Evolutionary conservation across 1,140 invertebrate genomes (phyloP).

Genomic region (Musca domestica): DNA sequence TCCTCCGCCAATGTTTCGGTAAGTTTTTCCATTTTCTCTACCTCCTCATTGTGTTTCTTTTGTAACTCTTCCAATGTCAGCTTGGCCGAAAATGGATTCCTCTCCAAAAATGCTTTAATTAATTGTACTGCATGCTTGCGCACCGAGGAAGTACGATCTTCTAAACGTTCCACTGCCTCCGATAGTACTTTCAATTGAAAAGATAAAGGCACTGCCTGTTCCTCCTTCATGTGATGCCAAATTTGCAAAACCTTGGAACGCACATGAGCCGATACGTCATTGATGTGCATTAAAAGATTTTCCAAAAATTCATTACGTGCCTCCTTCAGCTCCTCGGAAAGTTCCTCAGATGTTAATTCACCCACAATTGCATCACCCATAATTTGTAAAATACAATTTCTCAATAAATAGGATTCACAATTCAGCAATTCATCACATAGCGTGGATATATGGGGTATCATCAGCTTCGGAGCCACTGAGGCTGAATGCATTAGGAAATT

Average conservation of each 20-base stretch:
- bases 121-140: conserved; percentile 76
- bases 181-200: conserved; percentile 65
- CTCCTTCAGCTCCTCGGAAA: conserved; percentile 65
- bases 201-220: conserved; percentile 70
- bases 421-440: conserved; percentile 45
- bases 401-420: conserved; percentile 69
- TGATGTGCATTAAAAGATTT: conserved; percentile 74
- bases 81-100: conserved; percentile 70
- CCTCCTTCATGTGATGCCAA: conserved; percentile 70
- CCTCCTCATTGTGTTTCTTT: conserved; percentile 59
- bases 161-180: conserved; percentile 65
- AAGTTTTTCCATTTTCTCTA: conserved; percentile 60
- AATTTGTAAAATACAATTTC: conserved; percentile 77
- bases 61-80: conserved; percentile 62
- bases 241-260: conserved; percentile 76
- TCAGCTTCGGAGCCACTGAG: conserved; percentile 37
- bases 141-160: conserved; percentile 75
- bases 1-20: conserved; percentile 57
- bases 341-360: conserved; percentile 67
- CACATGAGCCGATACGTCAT: conserved; percentile 80
- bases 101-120: conserved; percentile 70
- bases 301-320: conserved; percentile 72
- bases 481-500: conserved; percentile 46
- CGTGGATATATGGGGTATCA: conserved; percentile 46
- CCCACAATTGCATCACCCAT: conserved; percentile 72